Conservation (phyloP, 2,888 invertebrate genomes). For the Caenorhabditis zanzibari region DNA sequence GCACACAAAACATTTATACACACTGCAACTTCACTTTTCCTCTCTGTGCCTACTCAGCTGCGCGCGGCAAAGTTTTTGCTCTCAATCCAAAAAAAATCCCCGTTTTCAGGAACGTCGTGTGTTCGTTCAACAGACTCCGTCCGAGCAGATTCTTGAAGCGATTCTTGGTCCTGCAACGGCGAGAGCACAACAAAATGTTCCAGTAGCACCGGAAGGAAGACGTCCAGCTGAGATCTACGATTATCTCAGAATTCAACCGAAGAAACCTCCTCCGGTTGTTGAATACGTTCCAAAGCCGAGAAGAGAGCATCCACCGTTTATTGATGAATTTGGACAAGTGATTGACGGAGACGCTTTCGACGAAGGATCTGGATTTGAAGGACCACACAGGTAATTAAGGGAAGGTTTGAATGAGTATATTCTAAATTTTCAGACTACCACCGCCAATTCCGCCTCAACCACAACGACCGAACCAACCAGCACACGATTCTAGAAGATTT, state of each 20-base stretch:
- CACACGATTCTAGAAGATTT: constrained; percentile 62
- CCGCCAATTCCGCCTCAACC: constrained; percentile 57
- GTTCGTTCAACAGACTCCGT: constrained; percentile 83
- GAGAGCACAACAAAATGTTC: constrained; percentile 55
- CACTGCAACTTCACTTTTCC: constrained; percentile 44
- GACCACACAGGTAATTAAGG: constrained; percentile 13
- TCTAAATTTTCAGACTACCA: constrained; percentile 22
- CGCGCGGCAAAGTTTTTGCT: constrained; percentile 7
- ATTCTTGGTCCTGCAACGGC: constrained; percentile 66
- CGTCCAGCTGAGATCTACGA: constrained; percentile 76
- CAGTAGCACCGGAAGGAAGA: constrained; percentile 59
- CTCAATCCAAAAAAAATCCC: not conserved
- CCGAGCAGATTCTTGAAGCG: constrained; percentile 80
- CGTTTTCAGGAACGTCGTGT: constrained; percentile 83
- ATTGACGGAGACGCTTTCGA: constrained; percentile 54
- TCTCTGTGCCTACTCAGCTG: constrained; percentile 44
- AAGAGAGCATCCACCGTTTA: constrained; percentile 59
- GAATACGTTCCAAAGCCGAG: constrained; percentile 60
- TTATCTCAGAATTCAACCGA: constrained; percentile 77
- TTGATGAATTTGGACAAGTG: constrained; percentile 65
- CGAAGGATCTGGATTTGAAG: constrained; percentile 36
- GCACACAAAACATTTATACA: constrained; percentile 43
- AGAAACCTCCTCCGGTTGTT: constrained; percentile 61
- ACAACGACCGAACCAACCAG: constrained; percentile 52
- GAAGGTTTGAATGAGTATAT: not conserved